Conservation (phyloP, 2,888 invertebrate genomes). For the Chrysotoxum bicinctum region DNA sequence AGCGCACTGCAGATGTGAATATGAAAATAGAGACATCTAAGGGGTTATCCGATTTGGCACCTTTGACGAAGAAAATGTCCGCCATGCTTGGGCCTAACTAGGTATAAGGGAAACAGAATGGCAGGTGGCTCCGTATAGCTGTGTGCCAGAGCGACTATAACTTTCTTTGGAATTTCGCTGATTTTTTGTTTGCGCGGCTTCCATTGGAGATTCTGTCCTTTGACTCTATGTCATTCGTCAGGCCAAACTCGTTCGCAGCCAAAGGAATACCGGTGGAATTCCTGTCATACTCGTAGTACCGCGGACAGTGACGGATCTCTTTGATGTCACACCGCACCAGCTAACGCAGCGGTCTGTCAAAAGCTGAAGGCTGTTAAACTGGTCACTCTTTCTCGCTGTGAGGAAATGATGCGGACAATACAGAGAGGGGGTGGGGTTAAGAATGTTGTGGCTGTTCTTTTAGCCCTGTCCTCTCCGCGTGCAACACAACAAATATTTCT, state of each 20-base stretch:
- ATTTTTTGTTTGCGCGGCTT: constrained; percentile 23
- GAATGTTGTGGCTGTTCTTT: constrained; percentile 7
- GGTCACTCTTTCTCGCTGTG: constrained; percentile 10
- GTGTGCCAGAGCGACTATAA: constrained; percentile 15
- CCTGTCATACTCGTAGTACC: constrained; percentile 59
- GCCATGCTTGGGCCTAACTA: constrained; percentile 1
- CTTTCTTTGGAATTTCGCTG: constrained; percentile 51
- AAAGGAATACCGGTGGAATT: constrained; percentile 63
- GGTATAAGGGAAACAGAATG: background rate
- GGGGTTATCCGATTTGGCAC: constrained; percentile 44
- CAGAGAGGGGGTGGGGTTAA: constrained; percentile 14
- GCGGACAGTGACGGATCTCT: constrained; percentile 70
- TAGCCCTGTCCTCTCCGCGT: background rate
- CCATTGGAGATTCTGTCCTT: constrained; percentile 39
- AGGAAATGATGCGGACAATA: constrained; percentile 24
- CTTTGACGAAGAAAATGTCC: constrained; percentile 32
- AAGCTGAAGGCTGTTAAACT: constrained; percentile 50
- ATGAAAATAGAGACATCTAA: constrained; percentile 14
- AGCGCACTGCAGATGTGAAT: constrained; percentile 59
- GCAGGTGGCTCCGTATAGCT: constrained; percentile 34
- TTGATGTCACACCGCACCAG: constrained; percentile 59
- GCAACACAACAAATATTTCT: constrained; percentile 63
- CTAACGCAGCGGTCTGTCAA: constrained; percentile 36
- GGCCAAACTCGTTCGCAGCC: constrained; percentile 38
- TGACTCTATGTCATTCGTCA: constrained; percentile 53